Evolutionary conservation across 1,140 invertebrate species (phyloP).

Genomic region (Arctopsyche grandis): DNA sequence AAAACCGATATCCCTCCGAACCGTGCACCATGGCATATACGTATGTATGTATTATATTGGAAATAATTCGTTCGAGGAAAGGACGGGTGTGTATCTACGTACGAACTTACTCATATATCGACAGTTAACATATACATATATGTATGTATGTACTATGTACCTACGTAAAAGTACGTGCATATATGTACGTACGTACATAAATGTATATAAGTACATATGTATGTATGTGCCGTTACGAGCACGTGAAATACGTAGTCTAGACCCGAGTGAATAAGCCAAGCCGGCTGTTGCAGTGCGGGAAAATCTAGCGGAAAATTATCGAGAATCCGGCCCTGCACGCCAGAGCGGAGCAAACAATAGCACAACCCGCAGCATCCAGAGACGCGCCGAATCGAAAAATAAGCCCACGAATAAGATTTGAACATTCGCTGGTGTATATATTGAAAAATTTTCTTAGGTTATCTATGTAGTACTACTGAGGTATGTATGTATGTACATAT

Average conservation of each 20-base stretch:
- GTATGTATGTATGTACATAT: no score
- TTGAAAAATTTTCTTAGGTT: no score
- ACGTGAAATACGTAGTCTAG: conserved; percentile 20
- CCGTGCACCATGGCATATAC: not conserved
- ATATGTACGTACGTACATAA: not conserved
- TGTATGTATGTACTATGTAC: not conserved
- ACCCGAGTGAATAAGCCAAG: not conserved
- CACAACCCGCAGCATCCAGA: no score
- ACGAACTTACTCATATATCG: not conserved
- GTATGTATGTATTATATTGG: not conserved
- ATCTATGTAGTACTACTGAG: no score
- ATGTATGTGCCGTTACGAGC: not conserved
- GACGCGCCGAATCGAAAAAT: no score
- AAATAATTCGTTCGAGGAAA: not conserved
- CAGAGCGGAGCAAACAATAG: no score
- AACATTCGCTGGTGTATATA: no score
- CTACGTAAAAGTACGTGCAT: not conserved
- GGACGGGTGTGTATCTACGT: no score
- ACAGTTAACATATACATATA: not conserved
- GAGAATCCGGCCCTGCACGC: no score
- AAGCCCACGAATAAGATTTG: no score
- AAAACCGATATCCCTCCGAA: not conserved
- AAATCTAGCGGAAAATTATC: not conserved
- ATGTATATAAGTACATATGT: not conserved
- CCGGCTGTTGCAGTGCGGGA: not conserved